phyloP scores from a whole-genome alignment of 2,113 vertebrate genomes.

The Sphyrna mokarran region DNA sequence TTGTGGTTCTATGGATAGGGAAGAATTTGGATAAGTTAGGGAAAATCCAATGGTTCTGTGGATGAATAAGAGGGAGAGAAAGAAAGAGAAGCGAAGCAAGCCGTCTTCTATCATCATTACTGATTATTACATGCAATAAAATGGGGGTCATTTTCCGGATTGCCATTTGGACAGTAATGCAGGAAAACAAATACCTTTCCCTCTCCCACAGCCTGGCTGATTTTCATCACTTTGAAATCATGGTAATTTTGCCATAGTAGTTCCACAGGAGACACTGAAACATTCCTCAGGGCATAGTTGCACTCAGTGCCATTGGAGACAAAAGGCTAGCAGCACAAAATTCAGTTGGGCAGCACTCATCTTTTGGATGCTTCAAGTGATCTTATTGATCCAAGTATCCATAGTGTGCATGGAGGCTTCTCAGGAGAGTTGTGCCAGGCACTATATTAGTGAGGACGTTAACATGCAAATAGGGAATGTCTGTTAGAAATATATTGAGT shows the following conservation, averaged over 20 bases:
- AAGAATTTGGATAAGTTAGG: neutral
- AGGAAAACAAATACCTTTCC: neutral
- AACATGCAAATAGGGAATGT: no score
- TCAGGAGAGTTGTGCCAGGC: no score
- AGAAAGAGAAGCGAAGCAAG: neutral
- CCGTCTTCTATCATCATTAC: neutral
- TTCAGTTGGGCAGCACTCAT: no score
- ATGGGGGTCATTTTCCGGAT: neutral
- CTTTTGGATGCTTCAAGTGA: no score
- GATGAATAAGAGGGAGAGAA: neutral
- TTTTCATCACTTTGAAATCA: neutral
- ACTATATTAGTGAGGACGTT: no score
- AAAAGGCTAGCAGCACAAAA: neutral
- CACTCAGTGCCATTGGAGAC: neutral
- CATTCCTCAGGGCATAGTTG: neutral
- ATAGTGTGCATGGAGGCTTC: no score
- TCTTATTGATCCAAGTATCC: no score
- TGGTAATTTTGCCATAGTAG: neutral
- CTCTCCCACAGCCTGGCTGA: neutral
- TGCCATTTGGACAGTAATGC: neutral
- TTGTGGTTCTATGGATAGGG: neutral
- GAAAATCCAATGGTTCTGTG: neutral
- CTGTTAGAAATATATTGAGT: no score
- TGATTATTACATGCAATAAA: neutral
- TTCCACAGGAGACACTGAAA: neutral